These are phyloP conservation scores for Coregonus clupeaformis DNA, from an alignment of 2,113 vertebrate genomes.

Conservation along the genomic window DNA sequence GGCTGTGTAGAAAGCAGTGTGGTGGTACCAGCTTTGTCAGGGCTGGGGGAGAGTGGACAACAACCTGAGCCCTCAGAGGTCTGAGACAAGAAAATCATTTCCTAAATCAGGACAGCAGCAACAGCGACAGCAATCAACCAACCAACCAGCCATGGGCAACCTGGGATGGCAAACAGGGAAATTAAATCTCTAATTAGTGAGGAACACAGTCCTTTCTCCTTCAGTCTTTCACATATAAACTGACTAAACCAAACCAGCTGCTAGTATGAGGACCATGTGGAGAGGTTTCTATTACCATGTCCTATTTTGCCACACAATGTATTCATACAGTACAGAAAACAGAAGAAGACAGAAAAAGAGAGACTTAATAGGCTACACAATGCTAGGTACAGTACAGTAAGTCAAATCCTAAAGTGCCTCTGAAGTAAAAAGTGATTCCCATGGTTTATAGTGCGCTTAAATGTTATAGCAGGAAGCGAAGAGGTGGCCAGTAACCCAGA, in stretches of 20 bases:
- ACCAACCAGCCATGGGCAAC: conserved; percentile 9
- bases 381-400: conserved; percentile 38
- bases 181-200: conserved; percentile 42
- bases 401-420: conserved; percentile 49
- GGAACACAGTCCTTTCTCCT: conserved; percentile 34
- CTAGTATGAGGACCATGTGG: background rate
- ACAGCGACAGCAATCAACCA: background rate
- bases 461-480: conserved; percentile 30
- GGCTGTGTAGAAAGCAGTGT: conserved; percentile 2
- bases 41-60: background rate
- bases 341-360: conserved; percentile 29
- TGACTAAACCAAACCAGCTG: background rate
- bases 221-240: conserved; percentile 23
- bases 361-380: conserved; percentile 6
- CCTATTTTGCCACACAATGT: background rate
- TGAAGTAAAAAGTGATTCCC: conserved; percentile 48
- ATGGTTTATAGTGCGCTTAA: conserved; percentile 56
- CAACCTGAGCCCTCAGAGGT: conserved; percentile 1
- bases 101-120: background rate
- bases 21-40: conserved; percentile 14
- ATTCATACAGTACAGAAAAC: conserved; percentile 14
- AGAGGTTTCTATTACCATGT: conserved; percentile 1
- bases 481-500: conserved; percentile 29
- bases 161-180: conserved; percentile 16
- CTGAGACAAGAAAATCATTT: background rate